These are phyloP conservation scores for Sander vitreus DNA, from an alignment of 2,113 vertebrate genomes.

Conservation along the genomic window DNA sequence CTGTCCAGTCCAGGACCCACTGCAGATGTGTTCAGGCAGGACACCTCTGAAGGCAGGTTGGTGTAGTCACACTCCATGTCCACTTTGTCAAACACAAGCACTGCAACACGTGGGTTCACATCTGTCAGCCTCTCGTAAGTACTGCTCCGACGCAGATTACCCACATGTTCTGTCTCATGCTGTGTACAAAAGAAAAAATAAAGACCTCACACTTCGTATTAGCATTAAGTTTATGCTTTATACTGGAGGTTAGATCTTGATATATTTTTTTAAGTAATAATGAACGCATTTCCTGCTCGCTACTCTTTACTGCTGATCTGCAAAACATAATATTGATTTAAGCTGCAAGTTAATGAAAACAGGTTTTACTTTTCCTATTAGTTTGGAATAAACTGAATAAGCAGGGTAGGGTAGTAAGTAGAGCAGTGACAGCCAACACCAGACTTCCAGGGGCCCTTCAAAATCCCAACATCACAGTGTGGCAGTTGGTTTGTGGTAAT, in stretches of 20 bases:
- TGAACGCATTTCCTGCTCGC: not conserved
- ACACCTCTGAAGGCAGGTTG: slow-evolving; percentile 59
- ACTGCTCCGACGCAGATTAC: slow-evolving; percentile 66
- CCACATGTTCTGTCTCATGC: slow-evolving; percentile 42
- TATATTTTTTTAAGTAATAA: not conserved
- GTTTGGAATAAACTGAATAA: not conserved
- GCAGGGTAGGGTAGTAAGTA: not conserved
- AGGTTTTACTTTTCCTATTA: not conserved
- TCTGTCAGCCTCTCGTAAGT: slow-evolving; percentile 65
- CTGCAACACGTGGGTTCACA: slow-evolving; percentile 30
- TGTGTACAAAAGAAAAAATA: not conserved
- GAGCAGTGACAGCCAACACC: not conserved
- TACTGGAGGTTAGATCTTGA: not conserved
- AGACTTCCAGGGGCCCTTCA: not conserved
- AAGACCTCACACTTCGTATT: not conserved
- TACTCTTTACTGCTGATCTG: not conserved
- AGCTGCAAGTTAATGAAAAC: not conserved
- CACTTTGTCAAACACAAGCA: slow-evolving; percentile 59
- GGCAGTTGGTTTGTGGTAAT: not conserved
- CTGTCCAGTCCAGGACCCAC: slow-evolving; percentile 86
- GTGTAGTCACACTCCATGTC: slow-evolving; percentile 74
- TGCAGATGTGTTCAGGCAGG: slow-evolving; percentile 64
- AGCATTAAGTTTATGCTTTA: not conserved
- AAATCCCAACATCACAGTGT: not conserved
- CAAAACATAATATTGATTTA: not conserved